Evolutionary conservation across 2,113 vertebrate species (phyloP).

Genomic region (Leptobrachium ailaonicum): DNA sequence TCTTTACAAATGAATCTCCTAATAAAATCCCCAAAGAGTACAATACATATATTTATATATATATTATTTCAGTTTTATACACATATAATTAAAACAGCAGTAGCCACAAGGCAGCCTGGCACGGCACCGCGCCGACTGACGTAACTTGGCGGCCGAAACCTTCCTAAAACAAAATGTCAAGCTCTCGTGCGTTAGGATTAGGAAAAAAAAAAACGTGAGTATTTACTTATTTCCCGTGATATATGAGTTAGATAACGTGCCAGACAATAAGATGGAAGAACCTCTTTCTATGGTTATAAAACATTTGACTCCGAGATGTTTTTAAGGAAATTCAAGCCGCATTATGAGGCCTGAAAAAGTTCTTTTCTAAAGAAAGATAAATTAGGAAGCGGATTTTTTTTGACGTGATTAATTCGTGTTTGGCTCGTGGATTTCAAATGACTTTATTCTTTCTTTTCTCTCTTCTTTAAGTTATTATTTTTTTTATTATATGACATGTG

Average conservation of each 20-base stretch:
- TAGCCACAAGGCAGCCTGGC: not conserved
- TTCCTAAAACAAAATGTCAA: slow-evolving; percentile 7
- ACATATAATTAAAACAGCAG: not conserved
- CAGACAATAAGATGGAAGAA: slow-evolving; percentile 35
- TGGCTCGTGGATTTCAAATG: not conserved
- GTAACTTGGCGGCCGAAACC: not conserved
- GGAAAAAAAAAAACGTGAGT: not conserved
- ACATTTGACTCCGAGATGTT: not conserved
- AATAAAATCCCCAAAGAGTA: not conserved
- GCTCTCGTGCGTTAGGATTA: not conserved
- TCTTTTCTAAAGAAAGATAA: slow-evolving; percentile 27
- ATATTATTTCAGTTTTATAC: not conserved
- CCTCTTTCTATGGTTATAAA: slow-evolving; percentile 2
- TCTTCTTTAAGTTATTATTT: too few relatives aligned
- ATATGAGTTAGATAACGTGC: slow-evolving; percentile 3
- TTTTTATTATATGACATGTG: too few relatives aligned
- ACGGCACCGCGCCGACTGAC: not conserved
- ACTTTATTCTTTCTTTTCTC: too few relatives aligned
- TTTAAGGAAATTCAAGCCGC: not conserved
- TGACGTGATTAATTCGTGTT: not conserved
- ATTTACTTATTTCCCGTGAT: slow-evolving; percentile 7
- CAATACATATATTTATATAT: not conserved
- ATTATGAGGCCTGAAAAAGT: slow-evolving; percentile 9
- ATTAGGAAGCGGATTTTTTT: not conserved
- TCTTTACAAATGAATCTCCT: not conserved